Evolutionary conservation across 2,113 vertebrate species (phyloP).

Genomic region (Phaetusa simplex): DNA sequence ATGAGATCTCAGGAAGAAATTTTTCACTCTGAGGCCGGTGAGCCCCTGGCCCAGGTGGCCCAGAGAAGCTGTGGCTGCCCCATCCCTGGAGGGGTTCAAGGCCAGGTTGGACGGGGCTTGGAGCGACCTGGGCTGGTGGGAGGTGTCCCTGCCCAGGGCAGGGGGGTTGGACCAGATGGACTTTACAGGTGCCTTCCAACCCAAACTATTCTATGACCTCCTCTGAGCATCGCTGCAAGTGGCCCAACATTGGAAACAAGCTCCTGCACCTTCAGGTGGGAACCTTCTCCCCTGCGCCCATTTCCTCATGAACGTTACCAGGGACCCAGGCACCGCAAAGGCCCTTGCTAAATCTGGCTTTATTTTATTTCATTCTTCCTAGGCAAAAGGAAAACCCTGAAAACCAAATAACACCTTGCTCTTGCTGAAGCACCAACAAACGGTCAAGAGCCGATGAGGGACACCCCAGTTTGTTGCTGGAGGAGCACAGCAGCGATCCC

Average conservation of each 20-base stretch:
- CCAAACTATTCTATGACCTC: background rate
- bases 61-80: background rate
- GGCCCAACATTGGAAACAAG: too few species aligned
- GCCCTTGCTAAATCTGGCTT: background rate
- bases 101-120: background rate
- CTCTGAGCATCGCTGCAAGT: background rate
- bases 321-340: background rate
- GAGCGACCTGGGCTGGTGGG: background rate
- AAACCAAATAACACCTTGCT: background rate
- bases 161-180: background rate
- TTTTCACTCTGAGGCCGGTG: background rate
- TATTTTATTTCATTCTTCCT: background rate
- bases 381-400: background rate
- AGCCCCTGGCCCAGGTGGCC: background rate
- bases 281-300: background rate
- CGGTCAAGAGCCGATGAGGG: accelerated
- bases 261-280: background rate
- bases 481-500: accelerated
- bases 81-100: background rate
- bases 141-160: background rate
- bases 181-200: background rate
- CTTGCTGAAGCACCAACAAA: background rate
- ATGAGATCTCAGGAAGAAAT: background rate
- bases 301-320: background rate
- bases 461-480: accelerated